Evolutionary conservation across 2,113 vertebrate species (phyloP), one percentile per base, ranked within the genome.

Genomic region (Romanogobio albipinnatus): DNA sequence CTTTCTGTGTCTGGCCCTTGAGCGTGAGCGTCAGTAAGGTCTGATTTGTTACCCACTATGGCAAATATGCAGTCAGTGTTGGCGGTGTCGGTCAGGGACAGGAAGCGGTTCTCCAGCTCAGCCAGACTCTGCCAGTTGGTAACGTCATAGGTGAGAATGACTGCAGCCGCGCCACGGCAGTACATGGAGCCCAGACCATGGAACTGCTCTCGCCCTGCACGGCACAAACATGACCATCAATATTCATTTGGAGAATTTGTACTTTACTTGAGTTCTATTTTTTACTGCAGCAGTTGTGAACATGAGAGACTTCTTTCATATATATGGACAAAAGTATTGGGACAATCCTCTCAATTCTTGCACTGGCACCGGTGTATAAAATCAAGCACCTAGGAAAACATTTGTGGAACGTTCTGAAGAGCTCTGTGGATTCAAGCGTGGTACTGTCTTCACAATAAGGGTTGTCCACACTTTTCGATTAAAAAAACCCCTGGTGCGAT

Each of bases 121-220:
- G 90, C 86, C 13, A 98, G 94, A 92, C 96, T 99, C 89, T 99
- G 98, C 82, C 93, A 94, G 91, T 95, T 96, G 84, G 94, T 97
- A 86, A 97, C 96, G 0, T 99, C 98, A 0, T 99, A 99, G 0
- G 95, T 98, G 58, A 99, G 95, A 91, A 99, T 96, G 91, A 99
- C 90, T 0, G 97, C 98, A 0, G 95, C 94, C 0, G 98, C 98
- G 0, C 97, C 96, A 14, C 98, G 92, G 86, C 98, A 99, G 93
- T 99, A 99, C 98, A 99, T 96, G 2, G 98, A 99, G 58, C 98
- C 98, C 17, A 99, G 92, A 22, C 98, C 98, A 0, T 99, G 98
- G 87, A 99, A 99, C 93, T 99, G 98, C 86, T 99, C 98, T 9
- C 97, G 94, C 83, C 98, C 98, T 99, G 93, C 83, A 84, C 19